Evolutionary conservation across 2,113 vertebrate species (phyloP), one percentile per base, ranked within the genome.

Genomic region (Urocynchramus pylzowi): DNA sequence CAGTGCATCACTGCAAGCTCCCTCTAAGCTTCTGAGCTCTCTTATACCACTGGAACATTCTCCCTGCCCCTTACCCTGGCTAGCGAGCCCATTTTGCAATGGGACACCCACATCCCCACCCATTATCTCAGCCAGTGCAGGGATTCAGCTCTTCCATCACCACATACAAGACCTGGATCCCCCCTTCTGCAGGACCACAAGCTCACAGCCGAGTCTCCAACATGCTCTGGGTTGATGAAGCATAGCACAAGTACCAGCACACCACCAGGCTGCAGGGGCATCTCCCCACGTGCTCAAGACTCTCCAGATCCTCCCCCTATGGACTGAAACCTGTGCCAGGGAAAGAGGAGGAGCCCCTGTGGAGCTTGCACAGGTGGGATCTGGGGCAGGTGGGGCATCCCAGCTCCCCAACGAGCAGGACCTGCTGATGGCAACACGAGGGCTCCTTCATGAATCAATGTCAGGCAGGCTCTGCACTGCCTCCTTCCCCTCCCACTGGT

Each of bases 381-480:
- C 22, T 45, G 35, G 65, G 63, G 30, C 16, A 37, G 27, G 2
- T 22, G 37, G 41, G 12, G 24, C 11, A 47, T 12, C 24, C 15
- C 24, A 39, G 14, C 23, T 65, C n/a, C 28, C 14, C 21, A 0
- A 2, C 0, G 4, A 77, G 59, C 31, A 26, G 53, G n/a, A 7
- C 19, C 71, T 47, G 86, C 49, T 56, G 65, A 17, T 30, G 45
- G 74, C 57, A 76, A 3, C 27, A 28, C 16, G 4, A 60, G 49
- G 8, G 13, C 42, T 89, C 1, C 0, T 21, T 84, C 6, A 3
- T 16, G 30, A 52, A 56, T 56, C 52, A 41, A 13, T 2, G 0
- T 42, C 89, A 90, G 63, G 26, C 78, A 16, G n/a, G 50, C 39
- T 56, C 74, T 74, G 89, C 74, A 49, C 52, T 54, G 89, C 83